Evolutionary conservation across 2,888 invertebrate genomes (phyloP).

Genomic region (Sarcophaga carnaria): DNA sequence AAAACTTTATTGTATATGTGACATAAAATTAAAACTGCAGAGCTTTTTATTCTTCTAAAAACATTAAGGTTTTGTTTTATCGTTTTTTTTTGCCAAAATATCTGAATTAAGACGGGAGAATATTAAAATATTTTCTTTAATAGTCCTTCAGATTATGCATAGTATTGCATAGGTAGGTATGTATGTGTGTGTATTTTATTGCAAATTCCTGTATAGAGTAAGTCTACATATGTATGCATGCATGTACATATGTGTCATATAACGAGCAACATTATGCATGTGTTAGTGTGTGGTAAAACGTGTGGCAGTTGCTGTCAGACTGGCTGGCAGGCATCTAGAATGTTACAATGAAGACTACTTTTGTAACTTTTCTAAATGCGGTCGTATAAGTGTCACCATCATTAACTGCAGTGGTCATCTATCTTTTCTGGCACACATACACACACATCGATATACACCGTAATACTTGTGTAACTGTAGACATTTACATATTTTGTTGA

Average conservation of each 20-base stretch:
- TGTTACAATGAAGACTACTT: neutral
- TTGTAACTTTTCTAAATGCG: conserved; percentile 39
- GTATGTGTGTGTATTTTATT: too few relatives aligned
- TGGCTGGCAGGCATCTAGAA: neutral
- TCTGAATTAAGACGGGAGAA: too few relatives aligned
- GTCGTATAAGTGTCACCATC: conserved; percentile 52
- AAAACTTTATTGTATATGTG: neutral
- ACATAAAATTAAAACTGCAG: neutral
- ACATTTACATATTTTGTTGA: neutral
- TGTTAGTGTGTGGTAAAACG: conserved; percentile 9
- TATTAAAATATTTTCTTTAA: too few relatives aligned
- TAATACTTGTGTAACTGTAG: neutral
- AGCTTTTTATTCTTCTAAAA: too few relatives aligned
- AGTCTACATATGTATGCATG: neutral
- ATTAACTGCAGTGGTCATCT: conserved; percentile 64
- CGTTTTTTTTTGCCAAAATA: too few relatives aligned
- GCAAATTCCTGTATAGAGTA: too few relatives aligned
- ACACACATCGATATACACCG: neutral
- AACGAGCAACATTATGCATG: conserved; percentile 41
- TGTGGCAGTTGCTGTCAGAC: conserved; percentile 40
- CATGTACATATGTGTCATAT: neutral
- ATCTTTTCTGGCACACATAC: conserved; percentile 11
- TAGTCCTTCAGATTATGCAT: too few relatives aligned
- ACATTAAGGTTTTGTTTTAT: too few relatives aligned
- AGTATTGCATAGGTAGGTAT: too few relatives aligned